Base-by-base conservation (phyloP, 1,140 invertebrate genomes). In the Drosophila carrolli region DNA sequence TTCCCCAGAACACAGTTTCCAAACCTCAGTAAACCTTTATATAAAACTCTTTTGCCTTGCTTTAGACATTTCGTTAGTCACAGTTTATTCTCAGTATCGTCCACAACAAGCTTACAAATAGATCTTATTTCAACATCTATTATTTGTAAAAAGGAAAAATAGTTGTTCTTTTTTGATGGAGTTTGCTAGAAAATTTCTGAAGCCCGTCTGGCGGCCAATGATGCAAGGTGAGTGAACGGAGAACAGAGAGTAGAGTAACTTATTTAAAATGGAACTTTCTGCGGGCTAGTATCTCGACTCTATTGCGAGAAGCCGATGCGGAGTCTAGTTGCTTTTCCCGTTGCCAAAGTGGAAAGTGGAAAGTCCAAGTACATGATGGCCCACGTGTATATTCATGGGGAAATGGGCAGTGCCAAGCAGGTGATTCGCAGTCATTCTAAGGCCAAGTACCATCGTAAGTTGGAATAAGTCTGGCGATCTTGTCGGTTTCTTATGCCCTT, bases 371-470 rank as follows among this genome's bases (percentile, higher is more conserved):
- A 85, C 43, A 75, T 85, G 43, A 47, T 74, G 10, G 68, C 70
- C 38, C 54, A 88, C 1, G 82, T 86, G 5, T 85, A 86, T 14
- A 58, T 81, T 4, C 82, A 85, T 23, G 82, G 78, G 2, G 58
- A 75, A 5, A 68, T 63, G 63, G 60, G 43, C 7, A 50, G 16
- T 29, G 70, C 82, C 9, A 81, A 60, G 48, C 44, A 44, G 4
- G 74, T 85, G 8, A 46, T 85, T 8, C 82, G 82, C 9, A 67
- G 53, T 41, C 14, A 41, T 1, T 13, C n/a, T 32, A 51, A 29
- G 5, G 63, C 59, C 11, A 86, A 85, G 38, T 78, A 75, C 27
- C 82, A 85, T 55, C 27, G 82, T 85, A 37, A 81, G 82, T 84
- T 35, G 0, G 1, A 13, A 48, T 1, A 35, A 9, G 14, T 51